These are phyloP conservation scores for Scalopus aquaticus DNA, from an alignment of 2,113 vertebrate genomes.

Conservation along the genomic window DNA sequence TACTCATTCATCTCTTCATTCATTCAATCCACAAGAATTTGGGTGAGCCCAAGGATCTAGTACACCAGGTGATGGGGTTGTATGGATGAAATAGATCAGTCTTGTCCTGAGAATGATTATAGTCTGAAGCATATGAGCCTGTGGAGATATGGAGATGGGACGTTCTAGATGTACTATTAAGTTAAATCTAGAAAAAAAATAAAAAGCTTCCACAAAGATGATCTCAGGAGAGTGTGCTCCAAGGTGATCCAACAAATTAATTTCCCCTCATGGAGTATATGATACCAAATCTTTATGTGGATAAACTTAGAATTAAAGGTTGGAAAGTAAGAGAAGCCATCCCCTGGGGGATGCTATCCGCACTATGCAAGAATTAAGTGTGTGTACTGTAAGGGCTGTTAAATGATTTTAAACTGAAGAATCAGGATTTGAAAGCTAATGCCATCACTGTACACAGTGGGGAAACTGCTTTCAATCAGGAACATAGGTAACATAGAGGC, in stretches of 20 bases:
- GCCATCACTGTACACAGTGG: background rate
- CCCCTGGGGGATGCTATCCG: background rate
- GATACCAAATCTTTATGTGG: background rate
- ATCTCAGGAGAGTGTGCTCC: background rate
- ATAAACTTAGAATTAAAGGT: background rate
- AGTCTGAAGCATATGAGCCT: background rate
- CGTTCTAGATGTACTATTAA: background rate
- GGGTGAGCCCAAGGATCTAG: background rate
- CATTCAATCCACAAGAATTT: background rate
- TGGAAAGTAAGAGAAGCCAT: background rate
- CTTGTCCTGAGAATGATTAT: background rate
- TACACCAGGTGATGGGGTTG: too few relatives aligned
- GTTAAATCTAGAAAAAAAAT: background rate
- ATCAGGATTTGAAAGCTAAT: background rate
- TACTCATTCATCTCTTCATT: background rate
- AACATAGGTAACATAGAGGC: background rate
- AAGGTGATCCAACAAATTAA: background rate
- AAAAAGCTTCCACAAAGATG: background rate
- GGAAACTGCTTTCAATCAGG: background rate
- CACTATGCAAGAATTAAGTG: background rate
- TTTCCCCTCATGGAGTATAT: background rate
- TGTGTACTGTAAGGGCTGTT: background rate
- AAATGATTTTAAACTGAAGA: slow-evolving; percentile 9
- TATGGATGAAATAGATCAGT: background rate
- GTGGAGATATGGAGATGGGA: background rate